These are phyloP conservation scores for Liopterus haemorrhoidalis DNA, from an alignment of 2,888 invertebrate genomes.

Conservation along the genomic window DNA sequence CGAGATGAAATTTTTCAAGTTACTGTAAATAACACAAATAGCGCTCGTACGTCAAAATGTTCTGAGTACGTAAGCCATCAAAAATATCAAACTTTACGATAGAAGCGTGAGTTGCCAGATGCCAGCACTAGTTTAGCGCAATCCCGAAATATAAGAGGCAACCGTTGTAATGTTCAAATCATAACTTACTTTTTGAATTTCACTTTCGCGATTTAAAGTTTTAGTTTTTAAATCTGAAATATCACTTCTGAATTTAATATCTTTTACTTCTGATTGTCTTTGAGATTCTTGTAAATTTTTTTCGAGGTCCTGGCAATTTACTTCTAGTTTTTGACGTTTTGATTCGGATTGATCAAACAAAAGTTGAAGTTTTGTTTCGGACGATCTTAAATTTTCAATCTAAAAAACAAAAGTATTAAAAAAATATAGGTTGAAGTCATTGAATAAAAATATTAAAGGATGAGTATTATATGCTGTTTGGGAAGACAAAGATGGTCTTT, in stretches of 20 bases:
- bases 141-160: too few relatives aligned
- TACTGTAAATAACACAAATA: too few relatives aligned
- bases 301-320: slow-evolving; percentile 4
- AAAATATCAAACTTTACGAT: too few relatives aligned
- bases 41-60: too few relatives aligned
- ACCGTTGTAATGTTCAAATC: too few relatives aligned
- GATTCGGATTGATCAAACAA: slow-evolving; percentile 2
- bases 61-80: too few relatives aligned
- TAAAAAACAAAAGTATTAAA: slow-evolving; percentile 5
- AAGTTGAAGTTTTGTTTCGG: slow-evolving; percentile 7
- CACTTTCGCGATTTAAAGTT: slow-evolving; percentile 9
- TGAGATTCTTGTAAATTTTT: slow-evolving; percentile 12
- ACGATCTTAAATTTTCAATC: slow-evolving; percentile 14
- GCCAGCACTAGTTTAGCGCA: too few relatives aligned
- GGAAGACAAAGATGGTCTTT: too few relatives aligned
- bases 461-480: too few relatives aligned
- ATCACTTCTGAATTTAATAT: slow-evolving; percentile 6
- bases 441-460: too few relatives aligned
- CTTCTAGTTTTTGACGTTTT: slow-evolving; percentile 13
- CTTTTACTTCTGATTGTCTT: slow-evolving; percentile 6
- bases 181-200: slow-evolving; percentile 14
- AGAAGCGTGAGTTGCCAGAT: too few relatives aligned
- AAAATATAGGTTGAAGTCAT: neutral
- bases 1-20: too few relatives aligned
- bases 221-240: slow-evolving; percentile 15